phyloP scores from a whole-genome alignment of 2,888 invertebrate species.

The Folsomia candida region DNA sequence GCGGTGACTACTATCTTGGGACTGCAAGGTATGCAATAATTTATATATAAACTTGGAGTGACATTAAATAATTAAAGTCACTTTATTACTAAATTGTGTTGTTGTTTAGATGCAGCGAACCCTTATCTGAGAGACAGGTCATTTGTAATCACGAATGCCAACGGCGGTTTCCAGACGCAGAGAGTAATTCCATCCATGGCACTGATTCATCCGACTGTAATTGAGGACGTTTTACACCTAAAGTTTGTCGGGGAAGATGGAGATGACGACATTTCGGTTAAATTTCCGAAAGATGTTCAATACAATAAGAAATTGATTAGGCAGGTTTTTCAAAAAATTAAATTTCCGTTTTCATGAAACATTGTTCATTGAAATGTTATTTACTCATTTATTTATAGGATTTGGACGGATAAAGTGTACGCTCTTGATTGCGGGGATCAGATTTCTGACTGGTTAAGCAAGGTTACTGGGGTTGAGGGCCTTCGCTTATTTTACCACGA shows the following conservation, averaged over 20 bases:
- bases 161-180: slow-evolving; percentile 27
- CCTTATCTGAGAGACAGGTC: slow-evolving; percentile 38
- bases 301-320: neutral
- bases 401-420: slow-evolving; percentile 31
- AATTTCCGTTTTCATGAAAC: neutral
- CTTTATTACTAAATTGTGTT: neutral
- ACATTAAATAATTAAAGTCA: neutral
- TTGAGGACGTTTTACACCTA: slow-evolving; percentile 26
- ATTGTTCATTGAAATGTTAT: neutral
- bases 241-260: slow-evolving; percentile 17
- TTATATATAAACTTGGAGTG: neutral
- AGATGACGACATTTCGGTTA: slow-evolving; percentile 16
- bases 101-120: slow-evolving; percentile 15
- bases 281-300: slow-evolving; percentile 17
- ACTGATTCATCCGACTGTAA: slow-evolving; percentile 17
- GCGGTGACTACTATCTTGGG: slow-evolving; percentile 23
- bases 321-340: neutral
- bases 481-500: slow-evolving; percentile 36
- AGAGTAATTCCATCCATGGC: slow-evolving; percentile 29
- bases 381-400: slow-evolving; percentile 14
- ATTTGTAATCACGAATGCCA: slow-evolving; percentile 35
- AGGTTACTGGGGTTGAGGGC: slow-evolving; percentile 22
- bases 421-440: slow-evolving; percentile 46
- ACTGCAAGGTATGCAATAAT: slow-evolving; percentile 23
- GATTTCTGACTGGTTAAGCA: slow-evolving; percentile 36